Evolutionary conservation across 2,888 invertebrate species (phyloP).

Genomic region (Drosophila koepferae): DNA sequence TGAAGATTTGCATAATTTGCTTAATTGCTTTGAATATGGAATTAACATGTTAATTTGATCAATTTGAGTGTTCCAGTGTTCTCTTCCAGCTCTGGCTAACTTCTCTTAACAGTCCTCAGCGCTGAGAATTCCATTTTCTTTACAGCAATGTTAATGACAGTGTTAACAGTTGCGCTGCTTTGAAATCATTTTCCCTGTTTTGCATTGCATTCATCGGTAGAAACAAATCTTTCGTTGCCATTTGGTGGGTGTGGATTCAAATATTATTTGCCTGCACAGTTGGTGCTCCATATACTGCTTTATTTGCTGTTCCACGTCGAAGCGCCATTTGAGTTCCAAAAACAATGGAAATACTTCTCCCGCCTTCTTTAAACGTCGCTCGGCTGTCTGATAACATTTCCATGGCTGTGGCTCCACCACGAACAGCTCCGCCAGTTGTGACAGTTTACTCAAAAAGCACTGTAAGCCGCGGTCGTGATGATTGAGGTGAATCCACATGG

Average conservation of each 20-base stretch:
- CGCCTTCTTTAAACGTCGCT: conserved; percentile 89
- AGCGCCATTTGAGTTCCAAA: conserved; percentile 87
- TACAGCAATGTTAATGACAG: background rate
- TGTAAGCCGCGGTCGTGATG: conserved; percentile 91
- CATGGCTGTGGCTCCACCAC: conserved; percentile 94
- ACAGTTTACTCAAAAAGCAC: conserved; percentile 87
- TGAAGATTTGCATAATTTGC: background rate
- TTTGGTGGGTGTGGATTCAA: conserved; percentile 87
- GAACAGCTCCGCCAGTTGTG: conserved; percentile 86
- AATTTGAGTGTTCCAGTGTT: background rate
- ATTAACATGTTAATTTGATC: background rate
- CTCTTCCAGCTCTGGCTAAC: background rate
- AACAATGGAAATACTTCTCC: conserved; percentile 87
- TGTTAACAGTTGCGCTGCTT: background rate
- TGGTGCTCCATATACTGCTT: conserved; percentile 86
- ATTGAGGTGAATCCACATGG: conserved; percentile 96
- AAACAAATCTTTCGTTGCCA: conserved; percentile 91
- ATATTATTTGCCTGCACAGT: conserved; percentile 86
- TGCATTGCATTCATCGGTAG: conserved; percentile 85
- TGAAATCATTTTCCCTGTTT: background rate
- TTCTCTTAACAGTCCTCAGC: background rate
- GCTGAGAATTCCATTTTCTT: background rate
- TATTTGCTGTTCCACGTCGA: conserved; percentile 88
- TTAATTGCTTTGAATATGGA: background rate
- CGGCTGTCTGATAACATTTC: conserved; percentile 93